Percentiles rank a stretch among this genome's conserved stretches.
Evolutionary conservation across 2,888 invertebrate species (phyloP).

Genomic region (Eupithecia abbreviata): DNA sequence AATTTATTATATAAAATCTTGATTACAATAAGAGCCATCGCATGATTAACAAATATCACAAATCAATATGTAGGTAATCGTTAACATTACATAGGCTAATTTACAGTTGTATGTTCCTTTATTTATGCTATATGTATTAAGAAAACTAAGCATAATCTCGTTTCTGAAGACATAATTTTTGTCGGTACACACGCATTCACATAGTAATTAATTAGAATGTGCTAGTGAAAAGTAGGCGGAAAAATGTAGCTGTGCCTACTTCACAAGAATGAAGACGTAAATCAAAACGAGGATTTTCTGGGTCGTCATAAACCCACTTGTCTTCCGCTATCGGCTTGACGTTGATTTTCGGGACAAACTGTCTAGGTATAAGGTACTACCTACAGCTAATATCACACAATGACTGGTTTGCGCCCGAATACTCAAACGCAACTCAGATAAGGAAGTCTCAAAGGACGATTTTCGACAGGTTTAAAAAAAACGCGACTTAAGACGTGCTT

Average conservation of each 20-base stretch:
- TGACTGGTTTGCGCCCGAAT: too few species aligned
- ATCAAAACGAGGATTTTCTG: neutral
- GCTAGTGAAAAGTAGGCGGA: neutral
- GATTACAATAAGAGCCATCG: slow-evolving; percentile 67
- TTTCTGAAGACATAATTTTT: slow-evolving; percentile 13
- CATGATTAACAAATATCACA: slow-evolving; percentile 70
- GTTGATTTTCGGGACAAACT: too few species aligned
- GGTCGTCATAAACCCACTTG: too few species aligned
- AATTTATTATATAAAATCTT: slow-evolving; percentile 64
- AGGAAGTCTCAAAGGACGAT: too few species aligned
- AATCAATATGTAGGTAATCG: slow-evolving; percentile 52
- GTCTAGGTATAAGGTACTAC: neutral
- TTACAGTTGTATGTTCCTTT: slow-evolving; percentile 40
- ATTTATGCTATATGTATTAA: slow-evolving; percentile 29
- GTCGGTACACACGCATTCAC: neutral
- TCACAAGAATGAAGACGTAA: neutral
- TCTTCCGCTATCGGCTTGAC: too few species aligned
- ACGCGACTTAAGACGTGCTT: too few species aligned
- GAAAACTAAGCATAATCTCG: slow-evolving; percentile 36
- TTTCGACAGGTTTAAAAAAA: too few species aligned
- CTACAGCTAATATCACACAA: neutral
- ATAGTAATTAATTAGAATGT: neutral
- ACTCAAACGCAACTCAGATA: too few species aligned
- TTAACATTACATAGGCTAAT: slow-evolving; percentile 47
- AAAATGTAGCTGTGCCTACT: neutral